Percentiles rank a stretch among this genome's conserved stretches.
Evolutionary conservation across 2,797 vertebrate genomes (phyloP).

Genomic region (Danio kyathit): DNA sequence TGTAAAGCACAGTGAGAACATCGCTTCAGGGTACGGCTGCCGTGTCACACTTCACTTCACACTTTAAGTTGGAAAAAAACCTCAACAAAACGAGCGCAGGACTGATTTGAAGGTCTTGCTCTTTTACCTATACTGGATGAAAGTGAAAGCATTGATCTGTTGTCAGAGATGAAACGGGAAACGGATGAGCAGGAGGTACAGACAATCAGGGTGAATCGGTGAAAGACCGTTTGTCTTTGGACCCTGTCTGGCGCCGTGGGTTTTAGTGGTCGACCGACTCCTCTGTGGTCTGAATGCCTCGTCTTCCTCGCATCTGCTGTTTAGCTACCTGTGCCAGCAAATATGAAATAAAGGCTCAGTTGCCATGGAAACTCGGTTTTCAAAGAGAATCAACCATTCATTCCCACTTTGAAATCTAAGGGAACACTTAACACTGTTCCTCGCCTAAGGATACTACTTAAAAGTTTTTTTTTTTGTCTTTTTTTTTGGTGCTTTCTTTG

Average conservation of each 20-base stretch:
- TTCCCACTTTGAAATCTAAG: constrained; percentile 76
- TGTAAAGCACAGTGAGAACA: constrained; percentile 38
- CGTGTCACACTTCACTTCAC: background rate
- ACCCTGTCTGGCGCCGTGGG: constrained; percentile 10
- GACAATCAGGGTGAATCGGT: constrained; percentile 1
- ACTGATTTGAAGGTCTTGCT: constrained; percentile 26
- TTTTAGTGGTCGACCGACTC: constrained; percentile 28
- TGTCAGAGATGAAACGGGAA: constrained; percentile 15
- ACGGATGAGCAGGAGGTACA: constrained; percentile 6
- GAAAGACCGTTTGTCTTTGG: constrained; percentile 34
- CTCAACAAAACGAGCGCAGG: constrained; percentile 9
- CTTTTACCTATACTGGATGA: constrained; percentile 33
- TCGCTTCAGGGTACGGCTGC: constrained; percentile 43
- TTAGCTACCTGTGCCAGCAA: constrained; percentile 66
- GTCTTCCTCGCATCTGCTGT: constrained; percentile 55
- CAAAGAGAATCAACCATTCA: constrained; percentile 80
- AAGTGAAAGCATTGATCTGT: constrained; percentile 26
- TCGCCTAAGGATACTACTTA: constrained; percentile 77
- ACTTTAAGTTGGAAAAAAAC: constrained; percentile 24
- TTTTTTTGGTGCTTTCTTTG: constrained; percentile 36
- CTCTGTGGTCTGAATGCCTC: constrained; percentile 44
- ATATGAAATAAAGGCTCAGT: constrained; percentile 74
- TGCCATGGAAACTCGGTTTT: constrained; percentile 82
- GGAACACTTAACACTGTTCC: constrained; percentile 81
- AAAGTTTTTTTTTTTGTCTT: constrained; percentile 61